These are phyloP conservation scores for Chrysogorgia sp. DNA, from an alignment of 92 coral and sea anemone genomes.

Conservation along the genomic window DNA sequence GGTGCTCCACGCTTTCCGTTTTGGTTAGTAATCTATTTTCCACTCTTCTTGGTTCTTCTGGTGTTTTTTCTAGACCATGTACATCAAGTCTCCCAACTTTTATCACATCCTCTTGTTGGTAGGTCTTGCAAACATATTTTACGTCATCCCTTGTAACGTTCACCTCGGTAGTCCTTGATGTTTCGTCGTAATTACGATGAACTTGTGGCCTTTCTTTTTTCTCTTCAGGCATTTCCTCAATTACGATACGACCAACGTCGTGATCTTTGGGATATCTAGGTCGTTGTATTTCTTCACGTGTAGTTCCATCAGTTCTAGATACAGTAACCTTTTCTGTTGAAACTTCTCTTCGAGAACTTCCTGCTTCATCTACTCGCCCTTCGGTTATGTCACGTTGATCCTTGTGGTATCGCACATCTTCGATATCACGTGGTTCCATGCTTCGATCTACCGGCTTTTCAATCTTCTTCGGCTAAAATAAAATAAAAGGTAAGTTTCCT, in stretches of 20 bases:
- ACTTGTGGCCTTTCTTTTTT: neutral
- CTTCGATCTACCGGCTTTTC: neutral
- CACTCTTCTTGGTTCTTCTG: constrained; percentile 4
- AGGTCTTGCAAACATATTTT: neutral
- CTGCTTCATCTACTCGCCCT: constrained; percentile 11
- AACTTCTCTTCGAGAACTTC: neutral
- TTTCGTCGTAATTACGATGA: neutral
- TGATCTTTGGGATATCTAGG: neutral
- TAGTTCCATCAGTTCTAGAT: constrained; percentile 3
- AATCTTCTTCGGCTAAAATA: neutral
- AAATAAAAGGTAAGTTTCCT: neutral
- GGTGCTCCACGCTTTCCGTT: neutral
- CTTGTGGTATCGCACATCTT: constrained; percentile 15
- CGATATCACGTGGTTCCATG: neutral
- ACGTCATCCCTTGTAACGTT: neutral
- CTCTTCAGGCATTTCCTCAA: neutral
- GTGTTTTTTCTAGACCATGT: constrained; percentile 8
- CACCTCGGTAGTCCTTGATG: neutral
- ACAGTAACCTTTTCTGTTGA: neutral
- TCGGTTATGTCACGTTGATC: constrained; percentile 5
- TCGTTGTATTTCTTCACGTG: neutral
- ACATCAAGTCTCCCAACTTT: constrained; percentile 19
- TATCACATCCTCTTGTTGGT: neutral
- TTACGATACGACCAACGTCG: neutral
- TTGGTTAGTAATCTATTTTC: neutral